Evolutionary conservation across 2,888 invertebrate genomes (phyloP), one percentile per base, ranked within the genome.

Genomic region (Dolichomitus sp.): DNA sequence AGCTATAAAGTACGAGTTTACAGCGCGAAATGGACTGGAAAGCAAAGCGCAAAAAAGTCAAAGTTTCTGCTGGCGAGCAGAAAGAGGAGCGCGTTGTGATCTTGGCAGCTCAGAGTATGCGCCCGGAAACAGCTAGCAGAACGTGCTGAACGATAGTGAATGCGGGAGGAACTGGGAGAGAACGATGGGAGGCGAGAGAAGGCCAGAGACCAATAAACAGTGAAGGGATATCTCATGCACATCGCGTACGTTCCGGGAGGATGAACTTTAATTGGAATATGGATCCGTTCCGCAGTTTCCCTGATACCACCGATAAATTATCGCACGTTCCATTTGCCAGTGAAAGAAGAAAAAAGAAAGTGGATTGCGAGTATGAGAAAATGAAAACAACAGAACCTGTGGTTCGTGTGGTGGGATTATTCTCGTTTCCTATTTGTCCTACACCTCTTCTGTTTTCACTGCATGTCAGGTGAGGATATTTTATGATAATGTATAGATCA

Each of bases 191-290:
- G 75, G 73, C 42, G 61, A 74, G 78, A 45, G 66, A 59, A 54
- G 40, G 63, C 69, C 59, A 14, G 74, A 54, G 69, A 73, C 59
- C 65, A 54, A 73, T 82, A 85, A 78, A 85, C 80, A 82, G 84
- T 73, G 82, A 83, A 59, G 73, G 76, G 70, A 83, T 76, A 76
- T 83, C 83, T 83, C 83, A 83, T 83, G 80, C 83, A 83, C 83
- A 76, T 83, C 76, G 83, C 76, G 80, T 80, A 88, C 90, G 90
- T 92, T 92, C 90, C 92, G 90, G 89, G 88, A 92, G 93, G 90
- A 92, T 91, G 91, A 93, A 92, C 92, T 93, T 92, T 93, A 93
- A 93, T 93, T 93, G 93, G 92, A 93, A 93, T 92, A 92, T 92
- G 92, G 92, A 93, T 91, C 89, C 90, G 90, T 91, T 92, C 91